Percentiles rank a stretch among this genome's conserved stretches.
Evolutionary conservation across 2,113 vertebrate genomes (phyloP).

Genomic region (Chauna torquata): DNA sequence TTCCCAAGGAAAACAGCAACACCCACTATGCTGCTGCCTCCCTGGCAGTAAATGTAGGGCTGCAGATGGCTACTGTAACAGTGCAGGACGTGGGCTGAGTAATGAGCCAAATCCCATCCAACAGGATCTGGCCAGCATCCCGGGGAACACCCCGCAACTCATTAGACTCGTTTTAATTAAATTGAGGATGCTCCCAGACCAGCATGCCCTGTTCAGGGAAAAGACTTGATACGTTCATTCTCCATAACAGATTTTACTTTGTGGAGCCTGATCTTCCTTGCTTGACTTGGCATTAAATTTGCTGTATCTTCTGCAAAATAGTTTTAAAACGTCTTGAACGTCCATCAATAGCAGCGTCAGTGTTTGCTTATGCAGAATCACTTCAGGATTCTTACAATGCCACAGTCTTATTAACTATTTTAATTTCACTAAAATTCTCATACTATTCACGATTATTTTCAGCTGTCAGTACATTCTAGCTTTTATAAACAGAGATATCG

Average conservation of each 20-base stretch:
- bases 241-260: not conserved
- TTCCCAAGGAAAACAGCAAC: slow-evolving; percentile 59
- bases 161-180: slow-evolving; percentile 56
- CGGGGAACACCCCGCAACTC: slow-evolving; percentile 54
- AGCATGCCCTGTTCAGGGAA: not conserved
- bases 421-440: not conserved
- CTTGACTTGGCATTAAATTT: slow-evolving; percentile 24
- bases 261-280: not conserved
- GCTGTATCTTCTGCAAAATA: slow-evolving; percentile 1
- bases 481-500: not conserved
- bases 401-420: not conserved
- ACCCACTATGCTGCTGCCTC: slow-evolving; percentile 38
- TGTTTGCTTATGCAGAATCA: not conserved
- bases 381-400: not conserved
- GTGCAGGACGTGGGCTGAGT: not conserved
- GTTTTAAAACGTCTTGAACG: not conserved
- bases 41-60: slow-evolving; percentile 18
- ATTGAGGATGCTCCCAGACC: slow-evolving; percentile 32
- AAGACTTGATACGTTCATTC: not conserved
- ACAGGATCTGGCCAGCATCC: slow-evolving; percentile 35
- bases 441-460: not conserved
- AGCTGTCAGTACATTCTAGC: not conserved
- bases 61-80: not conserved
- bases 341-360: not conserved
- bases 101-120: not conserved